Base-by-base conservation (phyloP, 2,113 vertebrate species). In the Pomatorhinus ruficollis region DNA sequence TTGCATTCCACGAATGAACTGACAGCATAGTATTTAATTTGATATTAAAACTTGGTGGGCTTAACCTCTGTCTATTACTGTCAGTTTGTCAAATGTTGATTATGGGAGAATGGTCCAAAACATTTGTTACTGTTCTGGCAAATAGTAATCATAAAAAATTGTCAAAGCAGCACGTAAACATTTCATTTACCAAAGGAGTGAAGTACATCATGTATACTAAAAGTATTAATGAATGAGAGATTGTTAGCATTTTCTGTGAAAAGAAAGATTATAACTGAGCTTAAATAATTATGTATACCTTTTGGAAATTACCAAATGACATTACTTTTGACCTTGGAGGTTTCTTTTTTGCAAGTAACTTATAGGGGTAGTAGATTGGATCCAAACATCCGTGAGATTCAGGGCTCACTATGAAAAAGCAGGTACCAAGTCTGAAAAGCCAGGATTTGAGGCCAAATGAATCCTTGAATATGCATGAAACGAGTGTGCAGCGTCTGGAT, bases 1-100 rank as follows among this genome's bases (percentile, higher is more conserved):
- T 88, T 94, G 92, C 95, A 89, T 96, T 97, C 93, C 88, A 93
- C 24, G 72, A 24, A 70, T 77, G 27, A 92, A 86, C 72, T 89
- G 86, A 61, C 56, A 70, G 42, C 35, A 35, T 52, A 30, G 7
- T 70, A 92, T 77, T 60, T 39, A 89, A 64, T 68, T 68, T 76
- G 56, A 16, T 94, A 20, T 11, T 68, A 52, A 82, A 87, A 87
- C 9, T 78, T 75, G n/a, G 13, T 90, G 79, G 37, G 17, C 31
- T 79, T 87, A 64, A 44, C 22, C 12, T 27, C 12, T 76, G 21
- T 68, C 44, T 87, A 3, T 74, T 65, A 35, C 66, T 85, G 47
- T 76, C 85, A 83, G 44, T 83, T 93, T 80, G 42, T 90, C 52
- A 60, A 90, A 59, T 63, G 22, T 25, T 72, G 53, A 33, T 89